Base-by-base conservation (phyloP, 2,888 invertebrate species). In the Hirtodrosophila histrioides region DNA sequence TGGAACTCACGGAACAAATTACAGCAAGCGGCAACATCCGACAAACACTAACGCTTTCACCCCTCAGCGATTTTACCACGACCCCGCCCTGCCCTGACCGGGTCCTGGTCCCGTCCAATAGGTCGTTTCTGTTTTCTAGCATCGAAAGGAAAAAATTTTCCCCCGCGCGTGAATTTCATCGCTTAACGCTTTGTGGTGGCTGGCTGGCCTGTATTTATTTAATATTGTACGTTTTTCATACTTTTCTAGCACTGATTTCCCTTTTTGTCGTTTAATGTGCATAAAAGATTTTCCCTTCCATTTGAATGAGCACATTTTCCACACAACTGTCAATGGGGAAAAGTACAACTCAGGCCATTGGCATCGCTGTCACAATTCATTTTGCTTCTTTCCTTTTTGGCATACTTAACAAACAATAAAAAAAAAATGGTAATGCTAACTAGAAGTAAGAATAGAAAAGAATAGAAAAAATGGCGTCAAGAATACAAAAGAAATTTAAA, bases 281-380 rank as follows among this genome's bases (percentile, higher is more conserved):
- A 84, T 88, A 88, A 84, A 84, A 84, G 84, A 84, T 86, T 89
- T 89, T 89, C 73, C 64, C 65, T 89, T 87, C 86, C 86, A 77
- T 86, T 78, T 69, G 73, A 89, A 80, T 73, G 87, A 69, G 54
- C 86, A 81, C 78, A 88, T 87, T 88, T 86, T 88, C 88, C 84
- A 77, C 84, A 83, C 88, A 84, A 88, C 86, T 84, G 86, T 88
- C 86, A 75, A 87, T 79, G 68, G 69, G 72, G 67, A 70, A 58
- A 64, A 69, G 68, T 48, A 63, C 48, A 66, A 64, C 69, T 44
- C 46, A 65, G 56, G 63, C 49, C 71, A 71, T 60, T 39, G 63
- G 58, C 68, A 63, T 73, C 63, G 55, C 50, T 78, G 83, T 78
- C 73, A 78, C 69, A 76, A 78, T 82, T 79, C 62, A 74, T 79